phyloP scores from a whole-genome alignment of 1,140 invertebrate genomes.

The Cotesia chilonis region DNA sequence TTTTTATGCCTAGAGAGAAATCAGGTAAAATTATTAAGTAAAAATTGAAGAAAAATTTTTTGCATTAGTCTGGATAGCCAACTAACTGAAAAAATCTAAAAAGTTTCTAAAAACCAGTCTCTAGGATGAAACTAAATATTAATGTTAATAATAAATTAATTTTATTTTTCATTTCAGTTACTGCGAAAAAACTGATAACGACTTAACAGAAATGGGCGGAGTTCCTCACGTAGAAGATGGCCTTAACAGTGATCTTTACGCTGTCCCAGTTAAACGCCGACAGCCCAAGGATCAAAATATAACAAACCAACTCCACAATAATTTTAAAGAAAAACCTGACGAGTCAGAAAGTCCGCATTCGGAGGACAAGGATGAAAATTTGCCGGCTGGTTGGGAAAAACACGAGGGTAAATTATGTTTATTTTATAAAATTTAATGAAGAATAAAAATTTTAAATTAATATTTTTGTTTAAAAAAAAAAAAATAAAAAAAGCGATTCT shows the following conservation, averaged over 20 bases:
- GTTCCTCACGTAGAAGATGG: slow-evolving; percentile 75
- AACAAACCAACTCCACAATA: slow-evolving; percentile 54
- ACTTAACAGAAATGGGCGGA: slow-evolving; percentile 65
- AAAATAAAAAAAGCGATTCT: too few species aligned
- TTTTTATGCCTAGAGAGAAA: too few species aligned
- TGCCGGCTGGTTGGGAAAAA: slow-evolving; percentile 91
- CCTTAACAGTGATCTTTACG: slow-evolving; percentile 79
- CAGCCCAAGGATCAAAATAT: slow-evolving; percentile 64
- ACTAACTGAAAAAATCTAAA: too few species aligned
- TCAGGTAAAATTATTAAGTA: too few species aligned
- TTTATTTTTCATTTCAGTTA: slow-evolving; percentile 57
- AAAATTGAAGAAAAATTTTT: too few species aligned
- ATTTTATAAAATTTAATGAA: too few species aligned
- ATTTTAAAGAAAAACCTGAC: slow-evolving; percentile 56
- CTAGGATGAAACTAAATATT: too few species aligned
- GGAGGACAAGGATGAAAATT: slow-evolving; percentile 64
- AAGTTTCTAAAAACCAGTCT: too few species aligned
- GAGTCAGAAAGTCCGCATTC: slow-evolving; percentile 57
- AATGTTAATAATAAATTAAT: not conserved
- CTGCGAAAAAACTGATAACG: slow-evolving; percentile 69
- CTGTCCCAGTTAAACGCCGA: slow-evolving; percentile 76
- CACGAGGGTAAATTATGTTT: slow-evolving; percentile 78
- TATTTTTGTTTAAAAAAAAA: too few species aligned
- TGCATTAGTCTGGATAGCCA: too few species aligned
- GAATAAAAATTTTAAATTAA: too few species aligned